Evolutionary conservation across 53 echinoderm and acorn worm genomes (phyloP).

Genomic region (Henricia sp.): DNA sequence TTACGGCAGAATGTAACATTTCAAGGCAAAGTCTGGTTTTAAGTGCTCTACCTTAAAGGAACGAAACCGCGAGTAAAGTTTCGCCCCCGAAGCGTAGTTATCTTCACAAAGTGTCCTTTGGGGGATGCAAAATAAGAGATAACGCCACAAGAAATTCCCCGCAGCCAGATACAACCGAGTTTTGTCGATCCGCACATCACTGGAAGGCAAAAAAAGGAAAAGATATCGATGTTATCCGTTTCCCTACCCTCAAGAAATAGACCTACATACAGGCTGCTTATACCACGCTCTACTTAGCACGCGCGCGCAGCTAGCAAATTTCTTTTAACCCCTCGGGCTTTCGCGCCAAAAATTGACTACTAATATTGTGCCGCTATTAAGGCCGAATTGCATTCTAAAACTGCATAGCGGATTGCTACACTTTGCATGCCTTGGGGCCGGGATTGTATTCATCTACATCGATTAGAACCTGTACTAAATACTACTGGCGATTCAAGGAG

Average conservation of each 20-base stretch:
- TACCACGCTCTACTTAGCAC: slow-evolving; percentile 39
- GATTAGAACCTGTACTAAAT: background rate
- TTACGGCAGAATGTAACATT: no score
- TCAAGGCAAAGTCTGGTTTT: no score
- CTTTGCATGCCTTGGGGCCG: background rate
- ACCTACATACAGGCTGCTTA: slow-evolving; percentile 26
- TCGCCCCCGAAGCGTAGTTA: no score
- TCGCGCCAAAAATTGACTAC: slow-evolving; percentile 29
- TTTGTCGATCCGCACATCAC: slow-evolving; percentile 17
- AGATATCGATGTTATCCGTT: slow-evolving; percentile 52
- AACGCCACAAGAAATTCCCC: slow-evolving; percentile 27
- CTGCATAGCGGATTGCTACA: slow-evolving; percentile 2
- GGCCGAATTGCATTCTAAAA: background rate
- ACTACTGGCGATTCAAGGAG: no score
- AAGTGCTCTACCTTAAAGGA: no score
- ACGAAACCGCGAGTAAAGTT: no score
- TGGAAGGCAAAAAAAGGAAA: background rate
- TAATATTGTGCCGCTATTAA: slow-evolving; percentile 17
- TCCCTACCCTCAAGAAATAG: slow-evolving; percentile 45
- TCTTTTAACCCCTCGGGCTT: background rate
- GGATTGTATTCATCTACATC: background rate
- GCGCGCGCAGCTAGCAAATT: background rate
- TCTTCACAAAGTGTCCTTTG: no score
- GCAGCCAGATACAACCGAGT: slow-evolving; percentile 9
- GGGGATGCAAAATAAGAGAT: slow-evolving; percentile 9